Base-by-base conservation (phyloP, 2,888 invertebrate genomes). In the Pseudococcus jackbeardsleyi region DNA sequence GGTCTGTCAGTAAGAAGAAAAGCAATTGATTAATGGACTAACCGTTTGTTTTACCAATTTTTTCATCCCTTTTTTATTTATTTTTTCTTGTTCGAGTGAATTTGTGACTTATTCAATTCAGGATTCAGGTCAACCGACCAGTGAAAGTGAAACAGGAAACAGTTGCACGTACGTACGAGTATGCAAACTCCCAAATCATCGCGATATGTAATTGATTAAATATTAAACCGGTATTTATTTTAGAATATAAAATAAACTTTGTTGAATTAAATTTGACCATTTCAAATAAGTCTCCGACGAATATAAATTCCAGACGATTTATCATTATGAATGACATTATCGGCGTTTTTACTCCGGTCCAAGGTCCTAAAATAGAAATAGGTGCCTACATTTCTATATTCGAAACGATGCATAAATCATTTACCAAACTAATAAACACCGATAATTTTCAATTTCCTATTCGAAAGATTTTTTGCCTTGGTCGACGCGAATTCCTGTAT, bases 271-370 rank as follows among this genome's bases (percentile, higher is more conserved):
- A 72, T 33, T 5, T 7, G 15, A 8, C 17, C 17, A 72, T 33
- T 72, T 33, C 19, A 17, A 33, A 33, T 72, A 33, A 72, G 72
- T 72, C 33, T 11, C 9, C 12, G 17, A 72, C 72, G 72, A 72
- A 72, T 72, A 33, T 6, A 72, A 26, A 72, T 15, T 72, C 6
- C 5, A 17, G 39, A 17, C 33, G 17, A 72, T 72, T 72, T 39
- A 72, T 72, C 72, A 72, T 72, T 7, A 33, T 72, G 33, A 72
- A 72, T 72, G 72, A 72, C 72, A 33, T 33, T 72, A 72, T 72
- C 72, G 5, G 26, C 7, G 33, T 33, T 72, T 64, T 72, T 39
- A 72, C 33, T 72, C 33, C 15, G 33, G 15, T 33, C 72, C 7
- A 33, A 17, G 48, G 48, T 50, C 48, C 48, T 50, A 50, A 15